Conservation (phyloP, 92 coral and sea anemone genomes). For the Parazoanthus darwini region DNA sequence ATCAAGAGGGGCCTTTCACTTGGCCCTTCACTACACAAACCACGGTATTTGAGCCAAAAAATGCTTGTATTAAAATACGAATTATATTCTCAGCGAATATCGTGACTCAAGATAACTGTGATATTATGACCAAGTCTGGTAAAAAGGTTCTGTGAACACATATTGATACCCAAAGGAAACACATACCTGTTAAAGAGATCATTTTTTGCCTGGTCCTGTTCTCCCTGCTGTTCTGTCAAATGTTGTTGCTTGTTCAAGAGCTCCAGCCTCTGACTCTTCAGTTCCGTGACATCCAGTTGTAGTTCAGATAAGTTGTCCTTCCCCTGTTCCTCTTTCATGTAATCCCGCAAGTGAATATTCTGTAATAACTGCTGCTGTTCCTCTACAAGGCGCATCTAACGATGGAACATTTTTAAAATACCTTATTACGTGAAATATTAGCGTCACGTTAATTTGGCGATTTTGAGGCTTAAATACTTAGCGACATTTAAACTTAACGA, state of each 20-base stretch:
- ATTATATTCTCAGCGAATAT: too few relatives aligned
- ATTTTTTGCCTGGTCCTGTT: constrained; percentile 70
- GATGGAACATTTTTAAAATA: neutral
- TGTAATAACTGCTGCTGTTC: constrained; percentile 82
- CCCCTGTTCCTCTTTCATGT: constrained; percentile 44
- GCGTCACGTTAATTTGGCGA: too few relatives aligned
- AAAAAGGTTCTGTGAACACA: too few relatives aligned
- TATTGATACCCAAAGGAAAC: neutral
- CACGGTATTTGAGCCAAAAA: too few relatives aligned
- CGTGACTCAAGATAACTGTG: too few relatives aligned
- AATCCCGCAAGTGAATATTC: constrained; percentile 64
- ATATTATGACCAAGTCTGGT: too few relatives aligned
- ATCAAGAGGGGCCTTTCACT: too few relatives aligned
- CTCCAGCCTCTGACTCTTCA: constrained; percentile 72
- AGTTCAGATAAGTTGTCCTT: constrained; percentile 32
- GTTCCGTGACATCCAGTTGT: constrained; percentile 63
- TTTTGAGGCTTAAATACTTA: too few relatives aligned
- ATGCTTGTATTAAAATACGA: too few relatives aligned
- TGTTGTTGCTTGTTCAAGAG: constrained; percentile 69
- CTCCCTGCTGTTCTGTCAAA: constrained; percentile 52
- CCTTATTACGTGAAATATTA: too few relatives aligned
- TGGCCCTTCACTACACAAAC: too few relatives aligned
- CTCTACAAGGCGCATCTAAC: constrained; percentile 78
- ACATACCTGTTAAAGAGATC: constrained; percentile 46
- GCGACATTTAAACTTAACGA: too few relatives aligned